Conservation (phyloP, 2,888 invertebrate genomes). For the Habroteleia sp. region DNA sequence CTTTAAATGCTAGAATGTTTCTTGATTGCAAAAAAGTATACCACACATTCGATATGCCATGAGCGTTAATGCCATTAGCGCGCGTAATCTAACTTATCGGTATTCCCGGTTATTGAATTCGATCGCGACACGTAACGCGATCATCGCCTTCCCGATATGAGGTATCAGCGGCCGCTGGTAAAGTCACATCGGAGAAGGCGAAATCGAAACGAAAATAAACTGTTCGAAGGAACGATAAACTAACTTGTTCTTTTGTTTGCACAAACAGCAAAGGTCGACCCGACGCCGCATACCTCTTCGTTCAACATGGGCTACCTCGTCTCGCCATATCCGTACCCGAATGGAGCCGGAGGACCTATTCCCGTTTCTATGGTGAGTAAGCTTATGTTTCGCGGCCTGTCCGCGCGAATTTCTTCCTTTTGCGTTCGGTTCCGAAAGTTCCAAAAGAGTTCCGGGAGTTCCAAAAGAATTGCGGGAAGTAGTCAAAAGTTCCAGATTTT, state of each 20-base stretch:
- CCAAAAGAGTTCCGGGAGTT: too few species aligned
- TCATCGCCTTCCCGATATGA: constrained; percentile 43
- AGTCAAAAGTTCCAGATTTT: too few species aligned
- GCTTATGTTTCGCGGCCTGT: too few species aligned
- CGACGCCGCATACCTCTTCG: constrained; percentile 88
- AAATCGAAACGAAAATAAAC: constrained; percentile 26
- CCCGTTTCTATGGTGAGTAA: constrained; percentile 95
- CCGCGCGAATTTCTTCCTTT: too few species aligned
- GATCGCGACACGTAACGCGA: constrained; percentile 43
- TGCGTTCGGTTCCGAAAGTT: too few species aligned
- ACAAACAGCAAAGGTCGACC: constrained; percentile 89
- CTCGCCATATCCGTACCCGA: constrained; percentile 94
- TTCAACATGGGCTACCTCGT: constrained; percentile 97
- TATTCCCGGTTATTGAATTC: constrained; percentile 25
- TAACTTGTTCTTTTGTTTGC: constrained; percentile 49
- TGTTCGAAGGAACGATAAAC: constrained; percentile 29
- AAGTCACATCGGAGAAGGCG: constrained; percentile 47
- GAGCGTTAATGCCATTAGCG: constrained; percentile 17
- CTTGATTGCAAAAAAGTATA: too few species aligned
- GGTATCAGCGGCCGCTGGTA: constrained; percentile 44
- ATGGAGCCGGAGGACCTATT: constrained; percentile 91
- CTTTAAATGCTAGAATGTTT: too few species aligned
- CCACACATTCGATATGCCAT: too few species aligned
- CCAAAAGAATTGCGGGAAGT: too few species aligned
- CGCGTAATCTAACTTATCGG: constrained; percentile 30